Base-by-base conservation (phyloP, 2,113 vertebrate species). In the Poecile atricapillus region DNA sequence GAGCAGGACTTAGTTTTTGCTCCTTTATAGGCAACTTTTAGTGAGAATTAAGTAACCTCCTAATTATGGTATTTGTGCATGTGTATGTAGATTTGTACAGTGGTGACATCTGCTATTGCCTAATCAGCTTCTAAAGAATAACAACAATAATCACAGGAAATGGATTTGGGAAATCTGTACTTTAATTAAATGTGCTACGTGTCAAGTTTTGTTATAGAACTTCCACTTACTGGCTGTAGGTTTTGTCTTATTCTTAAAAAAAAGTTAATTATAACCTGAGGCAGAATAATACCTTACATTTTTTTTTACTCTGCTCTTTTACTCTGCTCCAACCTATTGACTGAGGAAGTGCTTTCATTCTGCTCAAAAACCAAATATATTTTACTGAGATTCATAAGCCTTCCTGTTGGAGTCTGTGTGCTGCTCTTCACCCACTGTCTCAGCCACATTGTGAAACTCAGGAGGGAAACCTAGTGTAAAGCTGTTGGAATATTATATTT, bases 181-280 rank as follows among this genome's bases (percentile, higher is more conserved):
- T 96, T 96, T 95, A 93, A 96, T 97, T 95, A 95, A 94, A 84
- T 97, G 93, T 96, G 47, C 94, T 94, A 94, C 80, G 55, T 62
- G 85, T 79, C 88, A 88, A 58, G 35, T 92, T 96, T 89, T 84
- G 23, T 93, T 95, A 47, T 10, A 68, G 59, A 75, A 69, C 58
- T 96, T 93, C 52, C 39, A 68, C 77, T 93, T 64, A 5, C 33
- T 87, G 46, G 25, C 41, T 83, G 3, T 77, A 91, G 73, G 14
- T 89, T 95, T 86, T 71, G 68, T 60, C 87, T 85, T 55, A 53
- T 58, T 95, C 41, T 88, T 83, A 43, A 14, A 8, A 74, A 37
- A 95, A 52, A 92, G 93, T 67, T 97, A 94, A 95, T 95, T 71
- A 37, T 52, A 85, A 62, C 58, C 74, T 41, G 59, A 52, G 88